Evolutionary conservation across 2,797 vertebrate species (phyloP), one percentile per base, ranked within the genome.

Genomic region (Gila robusta): DNA sequence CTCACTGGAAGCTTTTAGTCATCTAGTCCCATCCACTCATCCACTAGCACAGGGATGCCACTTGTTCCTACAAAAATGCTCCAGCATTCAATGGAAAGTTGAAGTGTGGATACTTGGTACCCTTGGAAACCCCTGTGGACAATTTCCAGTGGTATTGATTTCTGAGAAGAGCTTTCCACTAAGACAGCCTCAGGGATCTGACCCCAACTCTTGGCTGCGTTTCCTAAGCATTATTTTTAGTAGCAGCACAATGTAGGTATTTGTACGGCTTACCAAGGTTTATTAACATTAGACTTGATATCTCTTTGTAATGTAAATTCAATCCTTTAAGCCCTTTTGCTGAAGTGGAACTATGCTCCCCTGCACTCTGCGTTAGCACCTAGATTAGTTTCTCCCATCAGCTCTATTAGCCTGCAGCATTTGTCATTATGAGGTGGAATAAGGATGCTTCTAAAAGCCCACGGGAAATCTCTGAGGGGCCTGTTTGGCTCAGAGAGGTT

Each of bases 201-300:
- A 94, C 89, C 93, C 93, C 87, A 91, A 89, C 91, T 91, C 88
- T 76, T 83, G 83, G 54, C 84, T 41, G 87, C 89, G 10, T 88
- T 88, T 86, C 91, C 85, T 89, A 79, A 73, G 86, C 89, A 90
- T 59, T 94, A 94, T 94, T 93, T 94, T 95, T 93, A 95, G 94
- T 88, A 90, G 79, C 69, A 82, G 85, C 88, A 89, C 89, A 91
- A 88, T 90, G 89, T 92, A 90, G 89, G 90, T 90, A 90, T 92
- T 94, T 92, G 89, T 79, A 91, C 74, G 47, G 72, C 80, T 85
- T 76, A 85, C 54, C 59, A 49, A 73, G 86, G 83, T 86, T 87
- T 91, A 87, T 90, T 90, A 85, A 90, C 87, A 89, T 89, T 82
- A 83, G 82, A 78, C 81, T 72, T 73, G 74, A 67, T 91, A 92